phyloP scores from a whole-genome alignment of 2,113 vertebrate species.

The Mellivora capensis region DNA sequence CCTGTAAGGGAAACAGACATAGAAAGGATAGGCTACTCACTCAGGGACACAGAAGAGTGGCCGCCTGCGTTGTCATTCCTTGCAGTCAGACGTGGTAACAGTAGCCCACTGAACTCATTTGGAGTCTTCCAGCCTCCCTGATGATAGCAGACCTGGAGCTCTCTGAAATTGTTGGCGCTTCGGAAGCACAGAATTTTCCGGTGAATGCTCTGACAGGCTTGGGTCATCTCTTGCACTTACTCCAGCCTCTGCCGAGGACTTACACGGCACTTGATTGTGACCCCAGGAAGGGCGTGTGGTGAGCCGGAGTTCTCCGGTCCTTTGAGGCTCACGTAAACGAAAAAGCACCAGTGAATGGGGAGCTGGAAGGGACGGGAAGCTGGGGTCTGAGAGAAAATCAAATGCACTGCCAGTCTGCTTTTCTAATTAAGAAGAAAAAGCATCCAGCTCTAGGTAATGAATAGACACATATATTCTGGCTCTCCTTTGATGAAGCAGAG shows the following conservation, averaged over 20 bases:
- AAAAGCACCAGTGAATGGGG: background rate
- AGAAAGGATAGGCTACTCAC: background rate
- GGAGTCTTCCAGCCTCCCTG: background rate
- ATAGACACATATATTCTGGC: background rate
- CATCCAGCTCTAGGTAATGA: background rate
- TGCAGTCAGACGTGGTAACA: background rate
- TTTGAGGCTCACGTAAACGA: background rate
- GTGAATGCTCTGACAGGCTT: background rate
- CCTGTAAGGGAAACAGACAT: background rate
- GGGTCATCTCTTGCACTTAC: background rate
- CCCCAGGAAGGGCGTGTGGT: background rate
- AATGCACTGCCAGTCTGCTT: background rate
- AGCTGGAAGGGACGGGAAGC: background rate
- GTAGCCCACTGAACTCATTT: background rate
- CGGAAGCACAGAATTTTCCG: background rate
- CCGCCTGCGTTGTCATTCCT: background rate
- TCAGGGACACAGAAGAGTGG: background rate
- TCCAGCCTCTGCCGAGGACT: background rate
- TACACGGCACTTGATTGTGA: background rate
- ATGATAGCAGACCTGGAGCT: background rate
- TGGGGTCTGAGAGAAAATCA: background rate
- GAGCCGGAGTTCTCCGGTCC: background rate
- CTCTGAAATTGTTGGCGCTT: background rate
- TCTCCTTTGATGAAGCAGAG: background rate
- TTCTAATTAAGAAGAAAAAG: background rate